Evolutionary conservation across 2,113 vertebrate species (phyloP).

Genomic region (Saccopteryx bilineata): DNA sequence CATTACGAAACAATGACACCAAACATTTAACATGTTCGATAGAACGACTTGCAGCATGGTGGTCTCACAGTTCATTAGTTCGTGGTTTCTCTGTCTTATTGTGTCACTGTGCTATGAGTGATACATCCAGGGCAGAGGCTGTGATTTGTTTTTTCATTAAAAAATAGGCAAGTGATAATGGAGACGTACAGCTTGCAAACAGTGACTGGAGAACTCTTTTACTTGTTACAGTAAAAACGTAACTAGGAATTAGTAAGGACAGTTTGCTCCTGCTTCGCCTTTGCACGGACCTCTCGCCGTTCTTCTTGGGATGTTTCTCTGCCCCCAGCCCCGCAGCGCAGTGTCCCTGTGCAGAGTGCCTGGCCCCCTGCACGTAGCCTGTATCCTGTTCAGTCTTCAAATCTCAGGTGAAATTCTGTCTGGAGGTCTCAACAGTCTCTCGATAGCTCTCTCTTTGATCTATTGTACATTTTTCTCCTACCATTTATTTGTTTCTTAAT

Average conservation of each 20-base stretch:
- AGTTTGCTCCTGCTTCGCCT: not conserved
- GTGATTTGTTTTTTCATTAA: not conserved
- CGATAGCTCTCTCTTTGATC: not conserved
- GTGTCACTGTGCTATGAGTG: not conserved
- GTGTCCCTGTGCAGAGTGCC: not conserved
- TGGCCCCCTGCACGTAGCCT: not conserved
- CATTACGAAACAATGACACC: not conserved
- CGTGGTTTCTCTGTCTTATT: not conserved
- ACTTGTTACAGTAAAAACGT: not conserved
- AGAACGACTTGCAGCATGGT: not conserved
- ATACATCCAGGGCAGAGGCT: not conserved
- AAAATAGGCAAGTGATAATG: conserved; percentile 8
- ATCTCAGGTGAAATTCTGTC: not conserved
- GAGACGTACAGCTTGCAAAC: not conserved
- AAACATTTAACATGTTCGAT: not conserved
- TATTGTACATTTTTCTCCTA: not conserved
- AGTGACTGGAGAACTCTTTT: not conserved
- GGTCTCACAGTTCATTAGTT: not conserved
- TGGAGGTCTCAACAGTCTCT: not conserved
- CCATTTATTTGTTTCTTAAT: conserved; percentile 10
- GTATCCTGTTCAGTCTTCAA: not conserved
- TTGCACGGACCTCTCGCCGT: not conserved
- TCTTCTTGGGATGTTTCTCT: not conserved
- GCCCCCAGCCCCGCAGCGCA: too few species aligned
- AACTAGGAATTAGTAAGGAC: not conserved